Percentiles rank a stretch among this genome's conserved stretches.
These are phyloP conservation scores for Addax nasomaculatus DNA, from an alignment of 2,113 vertebrate species.

Conservation along the genomic window DNA sequence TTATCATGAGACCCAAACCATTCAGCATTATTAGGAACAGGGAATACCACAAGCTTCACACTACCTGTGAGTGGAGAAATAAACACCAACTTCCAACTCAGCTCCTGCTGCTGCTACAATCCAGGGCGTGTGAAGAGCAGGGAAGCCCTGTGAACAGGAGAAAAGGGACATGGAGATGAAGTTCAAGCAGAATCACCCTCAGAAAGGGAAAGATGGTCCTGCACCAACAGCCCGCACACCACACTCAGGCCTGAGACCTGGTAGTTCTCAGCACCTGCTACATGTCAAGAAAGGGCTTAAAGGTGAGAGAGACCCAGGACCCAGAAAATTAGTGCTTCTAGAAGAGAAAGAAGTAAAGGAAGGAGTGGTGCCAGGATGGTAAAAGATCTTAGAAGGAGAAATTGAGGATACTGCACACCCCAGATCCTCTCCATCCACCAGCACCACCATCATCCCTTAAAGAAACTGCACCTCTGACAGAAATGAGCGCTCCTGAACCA, in stretches of 20 bases:
- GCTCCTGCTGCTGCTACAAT: neutral
- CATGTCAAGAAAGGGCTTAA: neutral
- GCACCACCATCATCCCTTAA: neutral
- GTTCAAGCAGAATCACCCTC: neutral
- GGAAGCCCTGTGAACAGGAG: neutral
- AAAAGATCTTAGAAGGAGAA: neutral
- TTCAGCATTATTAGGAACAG: neutral
- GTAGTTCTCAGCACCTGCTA: neutral
- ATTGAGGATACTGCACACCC: neutral
- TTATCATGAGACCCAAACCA: neutral
- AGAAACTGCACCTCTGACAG: neutral
- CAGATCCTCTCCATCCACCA: neutral
- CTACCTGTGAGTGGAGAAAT: neutral
- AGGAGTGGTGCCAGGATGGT: neutral
- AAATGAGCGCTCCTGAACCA: neutral
- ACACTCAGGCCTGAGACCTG: neutral
- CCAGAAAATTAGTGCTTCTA: neutral
- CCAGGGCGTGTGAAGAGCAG: neutral
- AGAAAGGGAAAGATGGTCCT: neutral
- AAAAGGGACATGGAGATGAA: neutral
- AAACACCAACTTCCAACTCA: neutral
- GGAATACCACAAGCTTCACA: neutral
- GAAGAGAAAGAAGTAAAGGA: neutral
- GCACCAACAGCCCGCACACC: neutral
- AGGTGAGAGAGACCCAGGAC: neutral